Base-by-base conservation (phyloP, 2,888 invertebrate species). In the Lepidonotus clava region DNA sequence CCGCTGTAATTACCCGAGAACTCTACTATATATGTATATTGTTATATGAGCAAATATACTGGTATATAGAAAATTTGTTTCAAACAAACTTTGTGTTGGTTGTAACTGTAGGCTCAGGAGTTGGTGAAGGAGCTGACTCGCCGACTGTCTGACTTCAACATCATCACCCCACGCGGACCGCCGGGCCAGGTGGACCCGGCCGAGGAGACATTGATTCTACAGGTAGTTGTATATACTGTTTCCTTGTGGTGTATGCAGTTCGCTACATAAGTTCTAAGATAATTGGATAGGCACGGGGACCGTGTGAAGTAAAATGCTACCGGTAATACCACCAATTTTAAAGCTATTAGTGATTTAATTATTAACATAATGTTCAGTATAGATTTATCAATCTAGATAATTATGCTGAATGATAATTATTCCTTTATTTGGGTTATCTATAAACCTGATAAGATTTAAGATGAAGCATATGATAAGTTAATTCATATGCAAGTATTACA, bases 81-180 rank as follows among this genome's bases (percentile, higher is more conserved):
- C 2, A 18, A 71, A 51, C 11, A 18, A 14, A 14, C 71, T 71
- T 71, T 71, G 6, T 71, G 6, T 28, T 71, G 14, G 34, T 28
- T 71, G 8, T 14, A 6, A 71, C 18, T 86, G n/a, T 71, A 92
- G 92, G 90, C 92, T 2, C 95, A 96, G 90, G 95, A 96, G 36
- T 93, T 98, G 86, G 96, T 97, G 0, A 94, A 95, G 0, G 98
- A 98, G 90, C 94, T 98, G 67, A 96, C 95, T 21, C 87, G 91
- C 34, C 95, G 98, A 0, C 95, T 98, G 5, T 92, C 94, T 0
- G 86, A 91, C 0, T 93, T 96, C 87, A 96, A 96, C 84, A 96
- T 98, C 71, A 95, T 95, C 67, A 94, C 95, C 66, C 94, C 95
- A 0, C 88, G 90, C 34, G 85, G 84, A 1, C 91, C 91, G 0